phyloP scores from a whole-genome alignment of 1,140 invertebrate species.

The Epicauta chinensis region DNA sequence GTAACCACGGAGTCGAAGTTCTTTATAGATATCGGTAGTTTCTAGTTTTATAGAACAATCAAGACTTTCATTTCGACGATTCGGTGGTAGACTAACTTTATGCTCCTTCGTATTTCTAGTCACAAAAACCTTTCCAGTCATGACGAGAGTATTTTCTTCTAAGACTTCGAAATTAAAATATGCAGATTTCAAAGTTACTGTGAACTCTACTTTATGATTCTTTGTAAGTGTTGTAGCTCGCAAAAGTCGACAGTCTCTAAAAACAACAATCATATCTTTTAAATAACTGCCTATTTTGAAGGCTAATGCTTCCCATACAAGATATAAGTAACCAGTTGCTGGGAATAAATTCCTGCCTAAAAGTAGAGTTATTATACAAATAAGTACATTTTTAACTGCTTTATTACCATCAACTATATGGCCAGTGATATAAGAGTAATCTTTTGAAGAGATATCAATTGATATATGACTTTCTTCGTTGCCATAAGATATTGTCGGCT shows the following conservation, averaged over 20 bases:
- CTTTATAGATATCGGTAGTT: slow-evolving; percentile 78
- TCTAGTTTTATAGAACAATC: slow-evolving; percentile 51
- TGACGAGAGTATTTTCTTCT: too few relatives aligned
- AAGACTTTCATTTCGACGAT: too few relatives aligned
- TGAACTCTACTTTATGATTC: slow-evolving; percentile 59
- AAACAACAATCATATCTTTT: too few relatives aligned
- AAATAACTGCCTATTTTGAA: slow-evolving; percentile 65
- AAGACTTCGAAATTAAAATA: too few relatives aligned
- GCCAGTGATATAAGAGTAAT: too few relatives aligned
- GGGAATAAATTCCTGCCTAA: slow-evolving; percentile 69
- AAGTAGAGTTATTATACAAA: too few relatives aligned
- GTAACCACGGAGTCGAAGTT: slow-evolving; percentile 82
- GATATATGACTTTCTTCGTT: too few relatives aligned
- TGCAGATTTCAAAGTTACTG: slow-evolving; percentile 83
- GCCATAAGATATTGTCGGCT: too few relatives aligned
- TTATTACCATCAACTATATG: slow-evolving; percentile 71
- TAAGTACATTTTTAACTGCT: too few relatives aligned
- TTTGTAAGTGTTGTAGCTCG: slow-evolving; percentile 70
- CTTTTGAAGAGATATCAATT: too few relatives aligned
- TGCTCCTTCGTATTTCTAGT: slow-evolving; percentile 70
- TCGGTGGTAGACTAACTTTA: slow-evolving; percentile 78
- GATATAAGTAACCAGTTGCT: slow-evolving; percentile 76
- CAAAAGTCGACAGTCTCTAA: slow-evolving; percentile 79
- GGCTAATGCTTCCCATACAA: slow-evolving; percentile 83
- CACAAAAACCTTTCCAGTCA: too few relatives aligned